A percentile compares a stretch with the other conserved stretches of the same genome.
phyloP scores from a whole-genome alignment of 2,113 vertebrate species.

The Tragelaphus buxtoni region DNA sequence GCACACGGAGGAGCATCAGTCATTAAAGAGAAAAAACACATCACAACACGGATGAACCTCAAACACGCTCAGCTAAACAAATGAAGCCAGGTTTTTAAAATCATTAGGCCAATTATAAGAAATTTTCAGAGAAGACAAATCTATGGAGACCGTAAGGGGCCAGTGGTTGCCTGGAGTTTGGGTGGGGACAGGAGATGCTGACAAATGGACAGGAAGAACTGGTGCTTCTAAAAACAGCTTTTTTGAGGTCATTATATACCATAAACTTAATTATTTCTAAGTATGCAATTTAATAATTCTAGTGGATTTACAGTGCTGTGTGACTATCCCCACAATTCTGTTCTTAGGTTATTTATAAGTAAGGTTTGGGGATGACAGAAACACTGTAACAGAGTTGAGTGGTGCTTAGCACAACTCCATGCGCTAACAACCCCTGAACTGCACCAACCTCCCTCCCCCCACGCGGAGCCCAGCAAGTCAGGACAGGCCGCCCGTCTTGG shows the following conservation, averaged over 20 bases:
- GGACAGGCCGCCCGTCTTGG: fast-evolving
- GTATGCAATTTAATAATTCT: neutral
- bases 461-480: neutral
- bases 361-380: neutral
- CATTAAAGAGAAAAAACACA: too few species aligned
- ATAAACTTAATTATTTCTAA: neutral
- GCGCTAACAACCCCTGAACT: too few species aligned
- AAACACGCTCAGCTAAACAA: neutral
- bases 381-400: fast-evolving
- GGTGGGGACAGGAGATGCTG: neutral
- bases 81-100: neutral
- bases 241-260: neutral
- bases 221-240: neutral
- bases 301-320: neutral
- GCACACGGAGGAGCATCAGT: fast-evolving
- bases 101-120: fast-evolving
- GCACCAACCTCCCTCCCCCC: neutral
- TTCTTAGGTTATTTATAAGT: neutral
- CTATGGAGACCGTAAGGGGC: fast-evolving
- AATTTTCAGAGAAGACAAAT: neutral
- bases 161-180: fast-evolving
- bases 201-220: too few species aligned
- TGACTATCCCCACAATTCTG: neutral
- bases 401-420: neutral
- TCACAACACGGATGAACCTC: fast-evolving